Evolutionary conservation across 2,113 vertebrate genomes (phyloP).

Genomic region (Caranx ignobilis): DNA sequence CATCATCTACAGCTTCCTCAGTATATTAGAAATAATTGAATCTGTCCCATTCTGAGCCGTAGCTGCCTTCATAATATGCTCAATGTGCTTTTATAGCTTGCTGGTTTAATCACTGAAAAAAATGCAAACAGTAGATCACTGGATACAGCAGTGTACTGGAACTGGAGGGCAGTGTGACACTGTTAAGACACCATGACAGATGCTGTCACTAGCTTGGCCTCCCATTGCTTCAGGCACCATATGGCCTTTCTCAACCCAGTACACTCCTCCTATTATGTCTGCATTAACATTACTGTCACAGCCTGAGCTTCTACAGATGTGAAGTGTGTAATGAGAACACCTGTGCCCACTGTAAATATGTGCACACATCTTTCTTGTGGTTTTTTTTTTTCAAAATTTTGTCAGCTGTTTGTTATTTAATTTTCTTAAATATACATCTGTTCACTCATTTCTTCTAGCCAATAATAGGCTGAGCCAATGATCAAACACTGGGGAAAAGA

Average conservation of each 20-base stretch:
- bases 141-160: neutral
- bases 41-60: neutral
- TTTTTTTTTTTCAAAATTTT: neutral
- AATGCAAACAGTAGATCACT: neutral
- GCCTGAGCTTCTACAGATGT: slow-evolving; percentile 4
- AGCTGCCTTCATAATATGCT: neutral
- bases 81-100: neutral
- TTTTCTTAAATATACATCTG: neutral
- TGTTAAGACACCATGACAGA: slow-evolving; percentile 51
- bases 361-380: neutral
- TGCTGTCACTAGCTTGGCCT: slow-evolving; percentile 45
- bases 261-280: slow-evolving; percentile 16
- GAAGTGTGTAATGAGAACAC: neutral
- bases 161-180: slow-evolving; percentile 19
- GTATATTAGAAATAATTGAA: neutral
- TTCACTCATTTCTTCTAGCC: neutral
- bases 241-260: slow-evolving; percentile 45
- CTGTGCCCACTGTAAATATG: neutral
- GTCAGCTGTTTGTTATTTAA: neutral
- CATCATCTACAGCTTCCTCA: neutral
- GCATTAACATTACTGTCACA: slow-evolving; percentile 41
- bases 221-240: slow-evolving; percentile 57
- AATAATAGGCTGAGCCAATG: neutral
- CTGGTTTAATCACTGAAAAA: slow-evolving; percentile 4
- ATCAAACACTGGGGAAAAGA: slow-evolving; percentile 18